Percentiles rank a stretch among this genome's conserved stretches.
Evolutionary conservation across 2,888 invertebrate genomes (phyloP).

Genomic region (Tenthredo amoena): DNA sequence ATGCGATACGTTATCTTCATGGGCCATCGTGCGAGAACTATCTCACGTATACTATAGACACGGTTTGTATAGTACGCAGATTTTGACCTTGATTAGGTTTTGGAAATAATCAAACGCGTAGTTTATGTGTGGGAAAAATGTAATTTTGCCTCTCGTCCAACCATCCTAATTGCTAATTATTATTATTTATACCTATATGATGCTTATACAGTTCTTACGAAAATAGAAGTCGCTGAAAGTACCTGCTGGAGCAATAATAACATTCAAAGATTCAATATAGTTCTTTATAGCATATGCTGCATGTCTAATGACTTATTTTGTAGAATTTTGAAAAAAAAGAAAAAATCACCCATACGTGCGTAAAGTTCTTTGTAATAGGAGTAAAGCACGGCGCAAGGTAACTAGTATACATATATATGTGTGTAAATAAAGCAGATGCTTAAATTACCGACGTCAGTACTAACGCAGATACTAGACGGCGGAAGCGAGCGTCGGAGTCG

Average conservation of each 20-base stretch:
- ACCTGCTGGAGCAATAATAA: background rate
- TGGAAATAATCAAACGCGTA: background rate
- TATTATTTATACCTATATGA: background rate
- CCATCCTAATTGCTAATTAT: background rate
- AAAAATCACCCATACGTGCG: background rate
- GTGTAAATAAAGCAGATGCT: slow-evolving; percentile 23
- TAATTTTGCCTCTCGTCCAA: background rate
- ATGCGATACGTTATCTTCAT: background rate
- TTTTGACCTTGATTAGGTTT: slow-evolving; percentile 29
- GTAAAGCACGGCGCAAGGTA: background rate
- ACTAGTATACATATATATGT: background rate
- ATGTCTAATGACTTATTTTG: background rate
- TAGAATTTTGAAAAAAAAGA: no score
- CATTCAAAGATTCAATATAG: background rate
- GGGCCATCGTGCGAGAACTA: slow-evolving; percentile 2
- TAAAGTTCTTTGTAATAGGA: background rate
- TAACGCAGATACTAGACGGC: background rate
- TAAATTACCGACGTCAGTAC: slow-evolving; percentile 10
- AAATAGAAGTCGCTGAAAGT: background rate
- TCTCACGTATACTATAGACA: background rate
- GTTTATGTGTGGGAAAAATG: background rate
- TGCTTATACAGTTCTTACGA: background rate
- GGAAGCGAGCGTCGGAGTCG: slow-evolving; percentile 17
- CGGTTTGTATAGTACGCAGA: background rate
- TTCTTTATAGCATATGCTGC: background rate